Conservation (phyloP, 2,113 vertebrate species). For the Anser cygnoides region DNA sequence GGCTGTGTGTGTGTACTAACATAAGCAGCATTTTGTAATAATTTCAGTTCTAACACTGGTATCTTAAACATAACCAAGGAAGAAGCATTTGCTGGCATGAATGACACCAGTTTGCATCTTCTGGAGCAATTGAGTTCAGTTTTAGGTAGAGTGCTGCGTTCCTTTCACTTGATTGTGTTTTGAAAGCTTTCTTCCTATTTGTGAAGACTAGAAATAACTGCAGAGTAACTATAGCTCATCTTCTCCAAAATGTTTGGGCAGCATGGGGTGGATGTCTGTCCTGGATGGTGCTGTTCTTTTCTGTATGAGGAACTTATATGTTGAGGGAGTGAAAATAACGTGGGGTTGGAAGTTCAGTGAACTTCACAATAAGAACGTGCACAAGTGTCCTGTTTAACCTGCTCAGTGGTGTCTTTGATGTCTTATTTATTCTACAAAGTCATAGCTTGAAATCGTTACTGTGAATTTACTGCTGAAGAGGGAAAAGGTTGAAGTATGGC, state of each 20-base stretch:
- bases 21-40: background rate
- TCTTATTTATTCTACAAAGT: background rate
- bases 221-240: background rate
- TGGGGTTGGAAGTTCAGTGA: background rate
- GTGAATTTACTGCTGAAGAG: slow-evolving; percentile 28
- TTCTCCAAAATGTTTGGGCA: background rate
- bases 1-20: background rate
- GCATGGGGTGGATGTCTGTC: background rate
- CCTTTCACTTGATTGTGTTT: background rate
- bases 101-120: background rate
- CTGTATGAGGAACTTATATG: background rate
- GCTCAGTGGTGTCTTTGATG: background rate
- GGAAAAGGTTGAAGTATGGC: background rate
- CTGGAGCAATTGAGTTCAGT: background rate
- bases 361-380: background rate
- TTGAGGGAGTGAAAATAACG: background rate
- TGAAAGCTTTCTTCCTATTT: background rate
- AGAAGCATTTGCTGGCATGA: background rate
- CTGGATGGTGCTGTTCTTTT: background rate
- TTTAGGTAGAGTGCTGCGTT: background rate
- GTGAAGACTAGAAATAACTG: background rate
- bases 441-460: background rate
- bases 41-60: background rate
- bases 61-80: background rate
- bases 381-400: background rate